Evolutionary conservation across 2,113 vertebrate genomes (phyloP).

Genomic region (Andinoacara biseriatus): DNA sequence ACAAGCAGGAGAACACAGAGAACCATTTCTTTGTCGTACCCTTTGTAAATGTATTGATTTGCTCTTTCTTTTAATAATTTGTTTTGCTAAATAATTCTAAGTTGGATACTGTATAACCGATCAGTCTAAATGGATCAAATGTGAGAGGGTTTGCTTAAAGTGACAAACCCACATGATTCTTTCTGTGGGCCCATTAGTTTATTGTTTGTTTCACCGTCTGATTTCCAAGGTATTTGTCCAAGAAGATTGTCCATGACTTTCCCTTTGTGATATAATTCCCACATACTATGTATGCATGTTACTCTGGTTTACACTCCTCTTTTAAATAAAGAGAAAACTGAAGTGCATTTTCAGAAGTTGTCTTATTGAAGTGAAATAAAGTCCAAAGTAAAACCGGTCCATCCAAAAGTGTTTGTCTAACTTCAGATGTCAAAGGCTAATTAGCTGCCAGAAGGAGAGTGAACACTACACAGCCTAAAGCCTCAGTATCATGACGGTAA

Average conservation of each 20-base stretch:
- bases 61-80: not conserved
- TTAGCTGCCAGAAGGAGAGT: not conserved
- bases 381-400: conserved; percentile 7
- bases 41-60: not conserved
- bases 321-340: not conserved
- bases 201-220: no score
- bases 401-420: not conserved
- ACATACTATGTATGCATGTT: not conserved
- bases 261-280: not conserved
- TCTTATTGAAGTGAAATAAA: not conserved
- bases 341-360: not conserved
- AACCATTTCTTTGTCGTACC: no score
- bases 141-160: no score
- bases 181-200: no score
- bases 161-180: no score
- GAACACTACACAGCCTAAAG: conserved; percentile 5
- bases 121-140: not conserved
- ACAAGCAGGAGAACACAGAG: not conserved
- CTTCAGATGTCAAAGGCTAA: not conserved
- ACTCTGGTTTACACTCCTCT: not conserved
- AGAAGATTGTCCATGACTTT: no score
- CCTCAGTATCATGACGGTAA: not conserved
- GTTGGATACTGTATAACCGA: accelerated
- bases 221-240: no score
- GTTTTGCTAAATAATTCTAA: not conserved